Percentiles rank a stretch among this genome's conserved stretches.
Conservation (phyloP, 1,140 invertebrate genomes). For the Odontomachus brunneus region DNA sequence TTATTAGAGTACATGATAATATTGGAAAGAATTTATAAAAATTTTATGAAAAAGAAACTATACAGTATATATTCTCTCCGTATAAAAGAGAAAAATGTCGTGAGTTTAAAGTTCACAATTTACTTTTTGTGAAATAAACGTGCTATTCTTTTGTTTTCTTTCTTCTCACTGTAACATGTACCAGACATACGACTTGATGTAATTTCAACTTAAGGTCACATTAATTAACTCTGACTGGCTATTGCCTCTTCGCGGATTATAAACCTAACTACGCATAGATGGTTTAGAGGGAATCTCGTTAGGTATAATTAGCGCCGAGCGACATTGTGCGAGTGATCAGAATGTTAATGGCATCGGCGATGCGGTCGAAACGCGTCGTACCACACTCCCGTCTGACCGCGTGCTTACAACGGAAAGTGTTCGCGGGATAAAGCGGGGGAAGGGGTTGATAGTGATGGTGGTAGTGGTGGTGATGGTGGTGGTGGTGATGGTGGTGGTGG, state of each 20-base stretch:
- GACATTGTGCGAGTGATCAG: conserved; percentile 24
- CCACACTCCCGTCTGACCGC: not conserved
- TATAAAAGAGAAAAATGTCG: no score
- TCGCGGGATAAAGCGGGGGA: not conserved
- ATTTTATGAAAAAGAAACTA: no score
- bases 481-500: not conserved
- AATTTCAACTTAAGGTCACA: not conserved
- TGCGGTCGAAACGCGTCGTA: conserved; percentile 4
- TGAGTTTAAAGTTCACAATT: not conserved
- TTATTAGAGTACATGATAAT: no score
- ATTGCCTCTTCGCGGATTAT: not conserved
- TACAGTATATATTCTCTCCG: no score
- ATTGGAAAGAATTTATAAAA: no score
- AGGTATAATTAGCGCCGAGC: not conserved
- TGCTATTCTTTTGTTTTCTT: not conserved
- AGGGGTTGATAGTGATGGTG: not conserved
- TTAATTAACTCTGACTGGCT: not conserved
- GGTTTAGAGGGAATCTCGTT: conserved; percentile 1
- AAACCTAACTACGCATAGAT: not conserved
- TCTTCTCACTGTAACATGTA: not conserved
- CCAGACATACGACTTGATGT: not conserved
- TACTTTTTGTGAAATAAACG: not conserved
- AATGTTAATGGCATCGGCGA: conserved; percentile 36
- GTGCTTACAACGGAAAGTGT: conserved; percentile 28
- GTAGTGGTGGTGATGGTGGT: not conserved